These are phyloP conservation scores for Hydriomena furcata DNA, from an alignment of 2,888 invertebrate species.

Conservation along the genomic window DNA sequence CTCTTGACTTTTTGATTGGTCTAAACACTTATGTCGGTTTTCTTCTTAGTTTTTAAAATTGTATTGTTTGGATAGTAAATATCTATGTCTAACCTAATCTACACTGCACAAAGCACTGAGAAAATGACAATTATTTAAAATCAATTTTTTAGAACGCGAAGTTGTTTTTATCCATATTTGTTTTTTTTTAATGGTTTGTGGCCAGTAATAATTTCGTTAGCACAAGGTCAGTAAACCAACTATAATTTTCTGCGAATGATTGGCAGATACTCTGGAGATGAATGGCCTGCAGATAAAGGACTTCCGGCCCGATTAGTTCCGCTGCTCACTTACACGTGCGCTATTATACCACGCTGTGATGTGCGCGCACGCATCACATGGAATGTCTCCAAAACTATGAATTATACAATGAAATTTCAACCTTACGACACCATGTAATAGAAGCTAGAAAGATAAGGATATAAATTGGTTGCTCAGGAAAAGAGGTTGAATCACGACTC, in stretches of 20 bases:
- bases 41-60: too few relatives aligned
- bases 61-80: too few relatives aligned
- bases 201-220: too few relatives aligned
- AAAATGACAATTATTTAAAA: too few relatives aligned
- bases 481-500: constrained; percentile 41
- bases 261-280: constrained; percentile 53
- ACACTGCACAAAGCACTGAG: too few relatives aligned
- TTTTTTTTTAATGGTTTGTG: too few relatives aligned
- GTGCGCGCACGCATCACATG: constrained; percentile 32
- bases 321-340: constrained; percentile 55
- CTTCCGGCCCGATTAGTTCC: constrained; percentile 73
- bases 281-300: constrained; percentile 70
- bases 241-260: constrained; percentile 31
- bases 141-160: too few relatives aligned
- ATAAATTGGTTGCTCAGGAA: background rate
- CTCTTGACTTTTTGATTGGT: too few relatives aligned
- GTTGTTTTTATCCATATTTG: too few relatives aligned
- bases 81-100: too few relatives aligned
- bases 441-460: background rate
- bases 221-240: background rate
- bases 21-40: too few relatives aligned
- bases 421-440: constrained; percentile 9
- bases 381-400: constrained; percentile 17
- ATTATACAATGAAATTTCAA: constrained; percentile 2
- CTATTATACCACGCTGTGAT: constrained; percentile 29